phyloP scores from a whole-genome alignment of 92 coral and sea anemone genomes.

The Epizoanthus ramosus region DNA sequence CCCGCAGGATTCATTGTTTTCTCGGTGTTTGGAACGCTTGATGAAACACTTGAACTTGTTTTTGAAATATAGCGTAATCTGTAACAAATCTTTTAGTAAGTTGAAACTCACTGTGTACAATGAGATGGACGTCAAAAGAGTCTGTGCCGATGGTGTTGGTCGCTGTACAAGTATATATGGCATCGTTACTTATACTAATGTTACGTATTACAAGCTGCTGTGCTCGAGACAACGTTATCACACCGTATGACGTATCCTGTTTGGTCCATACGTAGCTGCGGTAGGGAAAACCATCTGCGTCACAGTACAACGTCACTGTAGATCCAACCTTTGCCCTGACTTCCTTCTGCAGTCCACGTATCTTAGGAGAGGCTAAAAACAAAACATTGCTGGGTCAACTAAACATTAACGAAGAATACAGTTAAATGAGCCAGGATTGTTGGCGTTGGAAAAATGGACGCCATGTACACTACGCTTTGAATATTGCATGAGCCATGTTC shows the following conservation, averaged over 20 bases:
- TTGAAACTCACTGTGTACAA: constrained; percentile 13
- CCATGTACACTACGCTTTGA: no score
- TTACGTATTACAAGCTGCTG: constrained; percentile 21
- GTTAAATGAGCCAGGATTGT: no score
- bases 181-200: background rate
- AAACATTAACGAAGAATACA: no score
- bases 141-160: constrained; percentile 8
- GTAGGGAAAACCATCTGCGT: constrained; percentile 24
- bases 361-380: constrained; percentile 9
- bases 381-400: background rate
- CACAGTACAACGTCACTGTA: constrained; percentile 11
- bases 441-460: no score
- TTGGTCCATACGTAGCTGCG: constrained; percentile 29
- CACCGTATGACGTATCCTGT: background rate
- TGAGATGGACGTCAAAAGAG: background rate
- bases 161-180: constrained; percentile 14
- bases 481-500: no score
- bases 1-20: no score
- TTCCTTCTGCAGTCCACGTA: constrained; percentile 24
- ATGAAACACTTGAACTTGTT: no score
- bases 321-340: constrained; percentile 18
- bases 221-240: constrained; percentile 7
- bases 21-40: no score
- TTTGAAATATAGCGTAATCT: no score
- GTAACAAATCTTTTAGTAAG: no score